Evolutionary conservation across 2,113 vertebrate species (phyloP).

Genomic region (Phylloscopus whistleri): DNA sequence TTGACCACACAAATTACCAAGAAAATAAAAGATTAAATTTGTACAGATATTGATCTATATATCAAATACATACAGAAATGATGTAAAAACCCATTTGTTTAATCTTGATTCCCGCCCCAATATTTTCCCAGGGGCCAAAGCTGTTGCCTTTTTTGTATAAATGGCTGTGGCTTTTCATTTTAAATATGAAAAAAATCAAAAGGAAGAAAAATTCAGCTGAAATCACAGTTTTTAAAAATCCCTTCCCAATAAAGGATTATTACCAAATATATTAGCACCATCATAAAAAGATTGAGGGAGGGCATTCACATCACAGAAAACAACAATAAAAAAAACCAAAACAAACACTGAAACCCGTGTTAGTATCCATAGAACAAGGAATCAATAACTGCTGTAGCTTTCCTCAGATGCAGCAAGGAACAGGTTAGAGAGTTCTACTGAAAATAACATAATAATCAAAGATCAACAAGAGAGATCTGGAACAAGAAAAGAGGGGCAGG

Average conservation of each 20-base stretch:
- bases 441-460: background rate
- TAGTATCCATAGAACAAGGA: constrained; percentile 85
- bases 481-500: constrained; percentile 25
- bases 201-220: constrained; percentile 84
- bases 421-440: constrained; percentile 56
- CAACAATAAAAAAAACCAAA: constrained; percentile 80
- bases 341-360: constrained; percentile 94
- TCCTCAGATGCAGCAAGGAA: constrained; percentile 74
- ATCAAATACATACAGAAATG: constrained; percentile 92
- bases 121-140: constrained; percentile 79
- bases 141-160: constrained; percentile 77
- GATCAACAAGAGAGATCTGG: constrained; percentile 61
- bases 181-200: constrained; percentile 88
- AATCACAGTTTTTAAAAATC: constrained; percentile 91
- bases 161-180: constrained; percentile 85
- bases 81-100: constrained; percentile 89
- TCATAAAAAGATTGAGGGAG: constrained; percentile 90
- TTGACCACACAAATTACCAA: constrained; percentile 89
- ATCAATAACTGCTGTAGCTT: constrained; percentile 72
- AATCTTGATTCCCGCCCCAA: constrained; percentile 76
- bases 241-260: constrained; percentile 87
- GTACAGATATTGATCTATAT: constrained; percentile 87
- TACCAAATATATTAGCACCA: constrained; percentile 98
- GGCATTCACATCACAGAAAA: constrained; percentile 83
- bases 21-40: constrained; percentile 90